phyloP scores from a whole-genome alignment of 2,888 invertebrate species.

The Altica lythri region DNA sequence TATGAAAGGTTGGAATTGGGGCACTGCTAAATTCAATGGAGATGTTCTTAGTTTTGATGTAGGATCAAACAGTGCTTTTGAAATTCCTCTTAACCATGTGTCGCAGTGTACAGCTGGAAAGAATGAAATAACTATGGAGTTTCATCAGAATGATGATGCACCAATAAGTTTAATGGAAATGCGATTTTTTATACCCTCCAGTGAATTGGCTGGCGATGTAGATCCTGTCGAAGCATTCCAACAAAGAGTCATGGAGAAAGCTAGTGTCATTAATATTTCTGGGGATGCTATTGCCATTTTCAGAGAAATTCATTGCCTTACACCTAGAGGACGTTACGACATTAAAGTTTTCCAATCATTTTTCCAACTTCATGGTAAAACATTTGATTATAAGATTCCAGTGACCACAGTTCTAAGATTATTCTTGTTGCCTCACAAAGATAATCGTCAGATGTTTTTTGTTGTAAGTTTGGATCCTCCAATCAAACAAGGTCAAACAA shows the following conservation, averaged over 20 bases:
- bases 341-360: slow-evolving; percentile 92
- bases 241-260: slow-evolving; percentile 94
- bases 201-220: slow-evolving; percentile 81
- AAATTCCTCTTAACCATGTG: slow-evolving; percentile 94
- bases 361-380: slow-evolving; percentile 95
- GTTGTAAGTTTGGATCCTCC: slow-evolving; percentile 98
- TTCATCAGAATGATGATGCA: slow-evolving; percentile 98
- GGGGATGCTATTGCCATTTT: slow-evolving; percentile 98
- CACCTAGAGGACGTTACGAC: slow-evolving; percentile 97
- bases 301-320: slow-evolving; percentile 95
- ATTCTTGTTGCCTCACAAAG: slow-evolving; percentile 95
- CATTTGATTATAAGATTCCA: slow-evolving; percentile 99
- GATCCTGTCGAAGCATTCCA: slow-evolving; percentile 98
- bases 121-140: slow-evolving; percentile 97
- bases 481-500: slow-evolving; percentile 98
- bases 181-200: slow-evolving; percentile 95
- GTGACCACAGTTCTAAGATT: slow-evolving; percentile 94
- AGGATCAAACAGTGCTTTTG: slow-evolving; percentile 85
- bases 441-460: slow-evolving; percentile 97
- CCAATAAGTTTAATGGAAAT: slow-evolving; percentile 96
- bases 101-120: slow-evolving; percentile 95
- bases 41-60: slow-evolving; percentile 85
- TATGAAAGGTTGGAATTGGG: slow-evolving; percentile 99
- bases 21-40: slow-evolving; percentile 91
- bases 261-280: slow-evolving; percentile 95